Base-by-base conservation (phyloP, 1,140 invertebrate genomes). In the Heterodera schachtii region DNA sequence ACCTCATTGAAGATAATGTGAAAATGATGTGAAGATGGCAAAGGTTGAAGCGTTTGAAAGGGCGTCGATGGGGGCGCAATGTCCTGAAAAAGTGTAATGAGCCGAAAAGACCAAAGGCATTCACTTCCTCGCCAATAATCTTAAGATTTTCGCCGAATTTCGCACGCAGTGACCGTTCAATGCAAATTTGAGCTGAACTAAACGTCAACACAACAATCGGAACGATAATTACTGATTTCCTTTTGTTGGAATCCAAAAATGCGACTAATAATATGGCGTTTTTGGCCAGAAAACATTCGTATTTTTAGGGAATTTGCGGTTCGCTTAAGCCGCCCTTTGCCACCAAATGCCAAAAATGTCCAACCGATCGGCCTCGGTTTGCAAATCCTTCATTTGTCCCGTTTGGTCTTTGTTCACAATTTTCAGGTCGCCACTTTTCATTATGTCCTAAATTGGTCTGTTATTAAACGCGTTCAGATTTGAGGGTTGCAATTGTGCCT, bases 81-180 rank as follows among this genome's bases (percentile, higher is more conserved):
- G 57, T 64, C 57, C 57, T 64, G 57, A 5, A 11, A 64, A 64
- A 19, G 16, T 19, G 5, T 13, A 52, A 52, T 64, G 57, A 19
- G 13, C 16, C 16, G 1, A 3, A 64, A 76, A 82, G 47, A n/a
- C 21, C 52, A 81, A 85, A 43, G 19, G 19, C 70, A 78, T 80
- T 84, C 87, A 92, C 95, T 91, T 98, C 96, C 92, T 98, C 96
- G 6, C 96, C 96, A 88, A 98, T 96, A 73, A 99, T 95, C 19
- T 43, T 84, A 19, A 89, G 47, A 21, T 82, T 69, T 47, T 81
- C 80, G n/a, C 81, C 73, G 91, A 95, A 98, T 82, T 94, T 93
- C 82, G 92, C 92, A 49, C 93, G 91, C 3, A 99, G 91, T 0
- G 95, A 96, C 41, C 94, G 93, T 69, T 98, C 93, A 82, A 99